Conservation (phyloP, 2,888 invertebrate species). For the Clusia tigrina region DNA sequence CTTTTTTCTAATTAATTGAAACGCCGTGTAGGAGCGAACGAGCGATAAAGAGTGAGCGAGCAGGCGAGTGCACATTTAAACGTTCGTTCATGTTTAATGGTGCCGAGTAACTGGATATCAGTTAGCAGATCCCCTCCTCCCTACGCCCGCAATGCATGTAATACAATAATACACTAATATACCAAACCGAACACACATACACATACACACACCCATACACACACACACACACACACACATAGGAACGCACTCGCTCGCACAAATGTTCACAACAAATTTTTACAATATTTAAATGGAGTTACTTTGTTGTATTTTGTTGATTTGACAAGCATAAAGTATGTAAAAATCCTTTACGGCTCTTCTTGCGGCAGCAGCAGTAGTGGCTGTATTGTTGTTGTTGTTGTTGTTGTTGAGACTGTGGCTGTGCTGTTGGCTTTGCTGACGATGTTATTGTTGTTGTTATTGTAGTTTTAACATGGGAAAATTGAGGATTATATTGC, state of each 20-base stretch:
- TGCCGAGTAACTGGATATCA: background rate
- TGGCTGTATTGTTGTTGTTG: constrained; percentile 6
- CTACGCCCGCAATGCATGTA: background rate
- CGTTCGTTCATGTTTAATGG: constrained; percentile 5
- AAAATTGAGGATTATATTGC: constrained; percentile 13
- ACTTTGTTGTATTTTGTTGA: constrained; percentile 37
- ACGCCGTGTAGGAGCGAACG: constrained; percentile 48
- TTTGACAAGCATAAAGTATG: constrained; percentile 19
- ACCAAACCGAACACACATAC: constrained; percentile 10
- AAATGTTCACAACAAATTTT: constrained; percentile 47
- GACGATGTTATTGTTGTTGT: background rate
- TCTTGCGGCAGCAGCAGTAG: constrained; percentile 13
- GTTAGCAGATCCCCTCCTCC: background rate
- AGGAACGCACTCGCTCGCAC: background rate
- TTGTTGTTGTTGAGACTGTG: constrained; percentile 8
- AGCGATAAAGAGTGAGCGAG: constrained; percentile 30
- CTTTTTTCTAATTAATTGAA: constrained; percentile 58
- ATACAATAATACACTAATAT: background rate
- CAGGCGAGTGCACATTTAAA: constrained; percentile 10
- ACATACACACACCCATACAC: constrained; percentile 30
- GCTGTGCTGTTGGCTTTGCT: constrained; percentile 18
- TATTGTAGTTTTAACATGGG: constrained; percentile 11
- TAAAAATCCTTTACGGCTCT: constrained; percentile 18
- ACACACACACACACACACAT: no score
- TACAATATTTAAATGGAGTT: constrained; percentile 56